Base-by-base conservation (phyloP, 23 tunicate species). In the Ascidia mentula region DNA sequence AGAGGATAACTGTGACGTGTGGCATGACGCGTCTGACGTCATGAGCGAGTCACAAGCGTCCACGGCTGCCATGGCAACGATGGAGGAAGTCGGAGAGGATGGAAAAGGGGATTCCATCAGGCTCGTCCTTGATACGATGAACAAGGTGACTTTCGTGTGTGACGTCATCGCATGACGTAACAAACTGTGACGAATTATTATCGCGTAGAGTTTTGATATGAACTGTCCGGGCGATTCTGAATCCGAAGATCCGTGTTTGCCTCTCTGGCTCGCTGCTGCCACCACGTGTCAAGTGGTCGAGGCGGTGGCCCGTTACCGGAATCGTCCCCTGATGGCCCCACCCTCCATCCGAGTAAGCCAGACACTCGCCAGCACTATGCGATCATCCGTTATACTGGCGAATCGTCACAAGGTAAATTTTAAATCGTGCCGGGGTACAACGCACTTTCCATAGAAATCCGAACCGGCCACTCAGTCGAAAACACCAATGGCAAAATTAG, bases 211-310 rank as follows among this genome's bases (percentile, higher is more conserved):
- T 53, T 53, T 53, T 9, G 65, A 53, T 20, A 26, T 53, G 12
- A 53, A 53, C 24, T 53, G 65, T 53, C 12, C 65, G 4, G 65
- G 65, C 13, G 65, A 9, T 5, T 20, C 24, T 9, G 65, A 53
- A 53, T 53, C 28, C 13, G 65, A 53, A 9, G 65, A 53, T 53
- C 65, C 65, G 22, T 53, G 38, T 24, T 46, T 45, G 40, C 26
- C 74, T 12, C 28, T 82, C 32, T 92, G 92, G 92, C 72, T 70
- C 26, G 45, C 89, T 12, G 76, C 77, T 34, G 87, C 79, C 72
- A 79, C 77, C 75, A 88, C 98, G 15, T 74, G 88, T 35, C 86
- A 82, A 46, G 86, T 69, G 24, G 60, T 72, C 26, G 93, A 93
- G 70, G 45, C 45, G 2, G 86, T 80, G 36, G 26, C 84, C 32